Conservation (phyloP, 2,797 vertebrate genomes). For the Hapalemur alaotrensis region DNA sequence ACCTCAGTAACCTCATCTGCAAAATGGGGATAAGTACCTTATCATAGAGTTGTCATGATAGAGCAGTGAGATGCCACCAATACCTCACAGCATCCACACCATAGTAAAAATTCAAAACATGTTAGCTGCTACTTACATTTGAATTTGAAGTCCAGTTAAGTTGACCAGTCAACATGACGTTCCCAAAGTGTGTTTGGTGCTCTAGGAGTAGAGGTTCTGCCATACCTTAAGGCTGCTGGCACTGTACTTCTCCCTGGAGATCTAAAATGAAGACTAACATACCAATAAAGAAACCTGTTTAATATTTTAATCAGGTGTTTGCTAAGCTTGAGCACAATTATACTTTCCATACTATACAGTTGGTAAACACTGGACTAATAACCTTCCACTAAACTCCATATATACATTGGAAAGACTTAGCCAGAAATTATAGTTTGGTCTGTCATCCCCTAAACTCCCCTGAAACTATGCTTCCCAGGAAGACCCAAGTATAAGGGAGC, state of each 20-base stretch:
- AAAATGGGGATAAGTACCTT: background rate
- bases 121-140: slow-evolving; percentile 11
- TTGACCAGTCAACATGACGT: background rate
- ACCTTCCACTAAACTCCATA: background rate
- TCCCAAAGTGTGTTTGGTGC: background rate
- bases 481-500: background rate
- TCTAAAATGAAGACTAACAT: background rate
- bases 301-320: slow-evolving; percentile 21
- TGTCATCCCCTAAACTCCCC: background rate
- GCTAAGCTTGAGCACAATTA: background rate
- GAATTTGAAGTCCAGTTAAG: slow-evolving; percentile 1
- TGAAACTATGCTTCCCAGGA: background rate
- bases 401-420: background rate
- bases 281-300: background rate
- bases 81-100: background rate
- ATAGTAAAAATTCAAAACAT: slow-evolving; percentile 8
- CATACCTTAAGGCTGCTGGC: background rate
- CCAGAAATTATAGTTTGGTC: background rate
- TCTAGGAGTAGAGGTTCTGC: background rate
- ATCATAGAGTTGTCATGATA: background rate
- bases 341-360: background rate
- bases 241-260: background rate
- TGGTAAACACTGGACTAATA: slow-evolving; percentile 23
- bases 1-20: background rate
- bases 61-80: background rate